Percentiles rank a stretch among this genome's conserved stretches.
These are phyloP conservation scores for Schizaphis graminum DNA, from an alignment of 2,888 invertebrate genomes.

Conservation along the genomic window DNA sequence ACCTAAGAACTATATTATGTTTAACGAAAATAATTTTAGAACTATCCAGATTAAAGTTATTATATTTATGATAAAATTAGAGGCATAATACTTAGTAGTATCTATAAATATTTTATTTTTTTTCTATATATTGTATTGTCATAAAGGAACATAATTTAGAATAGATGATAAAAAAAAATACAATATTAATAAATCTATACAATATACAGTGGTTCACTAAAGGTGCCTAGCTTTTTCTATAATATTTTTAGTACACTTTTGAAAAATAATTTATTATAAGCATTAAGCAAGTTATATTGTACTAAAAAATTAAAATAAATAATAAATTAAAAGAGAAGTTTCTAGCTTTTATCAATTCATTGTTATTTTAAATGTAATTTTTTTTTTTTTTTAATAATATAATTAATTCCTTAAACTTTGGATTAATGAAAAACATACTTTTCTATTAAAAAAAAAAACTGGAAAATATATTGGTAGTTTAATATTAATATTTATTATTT, in stretches of 20 bases:
- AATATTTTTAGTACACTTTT: background rate
- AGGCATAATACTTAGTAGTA: slow-evolving; percentile 23
- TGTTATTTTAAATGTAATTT: background rate
- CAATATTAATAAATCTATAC: slow-evolving; percentile 43
- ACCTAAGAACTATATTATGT: background rate
- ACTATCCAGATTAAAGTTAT: background rate
- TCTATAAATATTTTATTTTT: background rate
- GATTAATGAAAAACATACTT: slow-evolving; percentile 7
- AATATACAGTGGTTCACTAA: slow-evolving; percentile 47
- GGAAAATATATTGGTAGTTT: slow-evolving; percentile 11
- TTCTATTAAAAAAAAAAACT: background rate
- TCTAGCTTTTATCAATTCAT: background rate
- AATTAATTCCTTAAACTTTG: background rate
- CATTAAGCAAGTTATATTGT: background rate
- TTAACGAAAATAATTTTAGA: background rate
- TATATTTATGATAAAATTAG: background rate
- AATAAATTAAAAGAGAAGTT: background rate
- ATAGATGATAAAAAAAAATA: slow-evolving; percentile 39
- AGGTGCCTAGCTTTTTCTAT: background rate
- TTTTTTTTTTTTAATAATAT: background rate
- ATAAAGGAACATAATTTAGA: slow-evolving; percentile 51
- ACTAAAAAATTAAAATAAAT: slow-evolving; percentile 18
- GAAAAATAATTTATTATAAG: background rate
- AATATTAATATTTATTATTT: background rate
- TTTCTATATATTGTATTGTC: slow-evolving; percentile 45